phyloP scores from a whole-genome alignment of 2,113 vertebrate genomes.

The Gadus macrocephalus region DNA sequence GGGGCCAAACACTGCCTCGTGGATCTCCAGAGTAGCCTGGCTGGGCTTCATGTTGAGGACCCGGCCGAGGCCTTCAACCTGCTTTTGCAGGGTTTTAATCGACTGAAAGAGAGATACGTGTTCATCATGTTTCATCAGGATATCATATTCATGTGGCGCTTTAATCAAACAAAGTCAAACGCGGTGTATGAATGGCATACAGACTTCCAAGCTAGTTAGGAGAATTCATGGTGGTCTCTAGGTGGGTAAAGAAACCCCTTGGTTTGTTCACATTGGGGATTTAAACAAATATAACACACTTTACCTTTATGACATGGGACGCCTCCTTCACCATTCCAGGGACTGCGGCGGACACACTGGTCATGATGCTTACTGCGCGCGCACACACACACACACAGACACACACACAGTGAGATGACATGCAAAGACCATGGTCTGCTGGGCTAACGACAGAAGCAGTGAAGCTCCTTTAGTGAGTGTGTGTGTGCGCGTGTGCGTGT shows the following conservation, averaged over 20 bases:
- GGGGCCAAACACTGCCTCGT: conserved; percentile 55
- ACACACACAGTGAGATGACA: background rate
- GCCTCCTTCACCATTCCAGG: conserved; percentile 71
- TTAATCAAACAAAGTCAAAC: too few species aligned
- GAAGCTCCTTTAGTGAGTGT: background rate
- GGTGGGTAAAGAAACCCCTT: too few species aligned
- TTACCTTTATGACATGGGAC: conserved; percentile 81
- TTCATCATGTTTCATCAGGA: too few species aligned
- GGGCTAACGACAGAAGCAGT: background rate
- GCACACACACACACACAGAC: background rate
- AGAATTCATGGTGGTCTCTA: too few species aligned
- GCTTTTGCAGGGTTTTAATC: conserved; percentile 75
- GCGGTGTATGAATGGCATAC: too few species aligned
- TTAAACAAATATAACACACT: background rate
- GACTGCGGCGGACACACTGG: conserved; percentile 65
- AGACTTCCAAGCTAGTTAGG: too few species aligned
- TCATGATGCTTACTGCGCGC: conserved; percentile 61
- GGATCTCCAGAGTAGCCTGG: conserved; percentile 69
- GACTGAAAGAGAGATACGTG: conserved; percentile 60
- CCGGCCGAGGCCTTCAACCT: conserved; percentile 80
- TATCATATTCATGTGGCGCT: too few species aligned
- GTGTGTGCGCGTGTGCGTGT: conserved; percentile 12
- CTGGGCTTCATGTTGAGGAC: conserved; percentile 71
- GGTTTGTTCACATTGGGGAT: too few species aligned
- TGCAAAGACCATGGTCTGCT: background rate